phyloP scores from a whole-genome alignment of 1,140 invertebrate species.

The Drosophila subobscura region DNA sequence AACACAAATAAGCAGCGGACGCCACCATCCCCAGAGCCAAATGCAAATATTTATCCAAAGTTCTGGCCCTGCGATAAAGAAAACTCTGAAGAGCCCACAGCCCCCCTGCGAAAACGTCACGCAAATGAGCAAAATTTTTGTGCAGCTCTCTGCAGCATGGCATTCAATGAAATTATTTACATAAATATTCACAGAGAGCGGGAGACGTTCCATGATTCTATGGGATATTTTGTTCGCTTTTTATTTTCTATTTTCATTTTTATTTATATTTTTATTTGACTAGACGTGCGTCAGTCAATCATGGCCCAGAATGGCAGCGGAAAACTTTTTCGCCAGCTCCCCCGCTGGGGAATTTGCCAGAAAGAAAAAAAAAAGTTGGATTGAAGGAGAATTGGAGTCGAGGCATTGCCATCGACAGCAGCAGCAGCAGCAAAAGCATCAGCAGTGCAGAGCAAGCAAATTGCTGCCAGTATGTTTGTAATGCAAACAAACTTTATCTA shows the following conservation, averaged over 20 bases:
- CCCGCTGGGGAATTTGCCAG: conserved; percentile 35
- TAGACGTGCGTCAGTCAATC: conserved; percentile 76
- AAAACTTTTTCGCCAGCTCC: conserved; percentile 50
- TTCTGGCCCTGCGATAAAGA: conserved; percentile 3
- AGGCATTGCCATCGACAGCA: conserved; percentile 69
- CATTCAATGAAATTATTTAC: conserved; percentile 69
- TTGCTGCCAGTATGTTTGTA: conserved; percentile 80
- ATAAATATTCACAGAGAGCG: conserved; percentile 55
- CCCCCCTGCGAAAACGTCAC: conserved; percentile 43
- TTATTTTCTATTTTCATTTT: conserved; percentile 37
- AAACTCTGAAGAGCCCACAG: conserved; percentile 36
- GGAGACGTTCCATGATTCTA: conserved; percentile 7
- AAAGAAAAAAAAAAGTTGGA: conserved; percentile 35
- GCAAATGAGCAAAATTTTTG: conserved; percentile 62
- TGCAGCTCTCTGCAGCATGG: conserved; percentile 16
- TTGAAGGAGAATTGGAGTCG: conserved; percentile 17
- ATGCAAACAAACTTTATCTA: conserved; percentile 82
- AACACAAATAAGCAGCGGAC: conserved; percentile 52
- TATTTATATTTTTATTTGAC: conserved; percentile 60
- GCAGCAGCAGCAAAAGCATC: conserved; percentile 36
- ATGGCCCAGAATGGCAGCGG: conserved; percentile 24
- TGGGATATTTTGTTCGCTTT: conserved; percentile 48
- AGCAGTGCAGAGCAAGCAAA: conserved; percentile 50
- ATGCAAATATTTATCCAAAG: conserved; percentile 49
- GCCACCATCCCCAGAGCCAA: not conserved